These are phyloP conservation scores for Amiota mariae DNA, from an alignment of 2,888 invertebrate genomes.

Conservation along the genomic window DNA sequence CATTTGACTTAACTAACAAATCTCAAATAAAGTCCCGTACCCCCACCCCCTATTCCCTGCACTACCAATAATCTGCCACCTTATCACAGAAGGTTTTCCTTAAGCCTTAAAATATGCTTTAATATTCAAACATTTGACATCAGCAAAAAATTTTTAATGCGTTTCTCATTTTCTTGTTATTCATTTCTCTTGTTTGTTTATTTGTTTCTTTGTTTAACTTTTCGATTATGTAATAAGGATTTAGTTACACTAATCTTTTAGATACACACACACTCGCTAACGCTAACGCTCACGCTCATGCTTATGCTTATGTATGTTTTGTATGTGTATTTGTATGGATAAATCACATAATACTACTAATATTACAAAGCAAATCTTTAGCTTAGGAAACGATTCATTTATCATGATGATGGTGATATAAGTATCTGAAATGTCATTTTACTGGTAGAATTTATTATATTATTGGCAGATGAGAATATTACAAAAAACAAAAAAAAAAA, in stretches of 20 bases:
- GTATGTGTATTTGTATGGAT: not conserved
- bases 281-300: too few species aligned
- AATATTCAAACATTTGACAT: conserved; percentile 37
- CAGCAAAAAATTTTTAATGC: conserved; percentile 57
- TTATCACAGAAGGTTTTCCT: not conserved
- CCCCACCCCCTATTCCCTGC: not conserved
- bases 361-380: conserved; percentile 61
- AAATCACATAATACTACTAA: conserved; percentile 56
- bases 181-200: conserved; percentile 7
- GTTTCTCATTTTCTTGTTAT: conserved; percentile 24
- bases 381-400: conserved; percentile 53
- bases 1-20: conserved; percentile 60
- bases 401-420: conserved; percentile 52
- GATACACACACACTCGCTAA: conserved; percentile 1
- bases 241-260: conserved; percentile 60
- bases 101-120: conserved; percentile 25
- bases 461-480: not conserved
- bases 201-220: conserved; percentile 53
- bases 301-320: too few species aligned
- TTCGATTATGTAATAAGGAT: conserved; percentile 62
- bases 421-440: conserved; percentile 14
- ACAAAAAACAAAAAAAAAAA: not conserved
- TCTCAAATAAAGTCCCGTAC: conserved; percentile 39
- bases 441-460: not conserved
- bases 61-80: conserved; percentile 22